Evolutionary conservation across 2,797 vertebrate genomes (phyloP).

Genomic region (Enteromius fasciolatus): DNA sequence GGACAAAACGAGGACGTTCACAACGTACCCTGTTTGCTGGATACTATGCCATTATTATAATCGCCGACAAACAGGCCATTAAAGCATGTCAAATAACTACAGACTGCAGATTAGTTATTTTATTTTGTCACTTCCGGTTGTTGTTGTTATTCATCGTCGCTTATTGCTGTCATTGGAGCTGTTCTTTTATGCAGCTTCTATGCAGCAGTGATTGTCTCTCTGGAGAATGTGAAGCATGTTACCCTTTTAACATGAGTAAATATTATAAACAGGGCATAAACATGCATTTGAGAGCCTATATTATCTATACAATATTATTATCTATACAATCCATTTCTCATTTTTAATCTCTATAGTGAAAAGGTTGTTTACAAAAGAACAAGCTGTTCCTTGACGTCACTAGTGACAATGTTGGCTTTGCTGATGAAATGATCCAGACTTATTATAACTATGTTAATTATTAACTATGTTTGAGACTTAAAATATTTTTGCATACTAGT

Average conservation of each 20-base stretch:
- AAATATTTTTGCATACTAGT: not conserved
- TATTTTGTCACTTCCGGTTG: conserved; percentile 32
- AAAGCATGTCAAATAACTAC: not conserved
- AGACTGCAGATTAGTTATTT: not conserved
- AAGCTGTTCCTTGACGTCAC: conserved; percentile 21
- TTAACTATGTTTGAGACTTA: not conserved
- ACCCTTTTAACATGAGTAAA: not conserved
- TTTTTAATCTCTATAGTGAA: not conserved
- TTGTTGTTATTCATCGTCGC: not conserved
- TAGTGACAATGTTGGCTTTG: not conserved
- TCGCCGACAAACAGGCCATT: not conserved
- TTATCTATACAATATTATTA: too few species aligned
- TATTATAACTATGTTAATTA: not conserved
- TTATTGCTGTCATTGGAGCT: conserved; percentile 15
- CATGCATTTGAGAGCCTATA: not conserved
- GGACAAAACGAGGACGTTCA: too few species aligned
- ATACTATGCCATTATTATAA: not conserved
- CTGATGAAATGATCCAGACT: not conserved
- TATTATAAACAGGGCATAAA: not conserved
- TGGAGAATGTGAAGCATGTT: not conserved
- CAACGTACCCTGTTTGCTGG: too few species aligned
- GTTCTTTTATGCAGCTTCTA: conserved; percentile 12
- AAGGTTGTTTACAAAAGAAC: conserved; percentile 1
- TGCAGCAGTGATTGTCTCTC: not conserved
- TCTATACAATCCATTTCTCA: not conserved